phyloP scores from a whole-genome alignment of 2,888 invertebrate species.

The Euproctis similis region DNA sequence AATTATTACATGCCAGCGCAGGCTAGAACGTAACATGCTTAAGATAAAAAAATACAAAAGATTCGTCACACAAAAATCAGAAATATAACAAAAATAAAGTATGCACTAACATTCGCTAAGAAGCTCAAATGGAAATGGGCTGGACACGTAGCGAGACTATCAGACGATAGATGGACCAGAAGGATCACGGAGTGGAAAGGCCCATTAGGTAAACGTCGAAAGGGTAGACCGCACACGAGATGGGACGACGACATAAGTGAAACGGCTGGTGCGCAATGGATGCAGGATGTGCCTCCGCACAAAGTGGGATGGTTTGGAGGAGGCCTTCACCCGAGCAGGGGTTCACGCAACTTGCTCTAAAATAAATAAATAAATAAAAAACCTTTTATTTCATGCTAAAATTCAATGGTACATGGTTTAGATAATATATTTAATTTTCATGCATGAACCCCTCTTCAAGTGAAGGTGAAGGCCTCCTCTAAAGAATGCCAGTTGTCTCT shows the following conservation, averaged over 20 bases:
- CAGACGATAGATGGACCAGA: conserved; percentile 4
- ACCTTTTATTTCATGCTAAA: no score
- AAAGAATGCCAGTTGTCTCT: no score
- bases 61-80: background rate
- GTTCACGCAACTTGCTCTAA: background rate
- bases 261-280: background rate
- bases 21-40: conserved; percentile 1
- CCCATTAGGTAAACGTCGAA: background rate
- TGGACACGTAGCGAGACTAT: conserved; percentile 1
- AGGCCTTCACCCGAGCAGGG: background rate
- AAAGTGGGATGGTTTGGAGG: background rate
- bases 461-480: no score
- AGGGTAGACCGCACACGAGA: background rate
- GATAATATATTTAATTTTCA: no score
- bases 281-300: background rate
- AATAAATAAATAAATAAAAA: no score
- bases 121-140: conserved; percentile 3
- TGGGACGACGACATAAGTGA: background rate
- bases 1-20: background rate
- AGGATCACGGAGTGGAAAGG: conserved; percentile 1
- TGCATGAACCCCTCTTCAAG: no score
- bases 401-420: no score
- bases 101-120: background rate
- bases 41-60: conserved; percentile 1
- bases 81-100: background rate